A percentile compares a stretch with the other conserved stretches of the same genome.
These are phyloP conservation scores for Notodonta ziczac DNA, from an alignment of 2,888 invertebrate genomes.

Conservation along the genomic window DNA sequence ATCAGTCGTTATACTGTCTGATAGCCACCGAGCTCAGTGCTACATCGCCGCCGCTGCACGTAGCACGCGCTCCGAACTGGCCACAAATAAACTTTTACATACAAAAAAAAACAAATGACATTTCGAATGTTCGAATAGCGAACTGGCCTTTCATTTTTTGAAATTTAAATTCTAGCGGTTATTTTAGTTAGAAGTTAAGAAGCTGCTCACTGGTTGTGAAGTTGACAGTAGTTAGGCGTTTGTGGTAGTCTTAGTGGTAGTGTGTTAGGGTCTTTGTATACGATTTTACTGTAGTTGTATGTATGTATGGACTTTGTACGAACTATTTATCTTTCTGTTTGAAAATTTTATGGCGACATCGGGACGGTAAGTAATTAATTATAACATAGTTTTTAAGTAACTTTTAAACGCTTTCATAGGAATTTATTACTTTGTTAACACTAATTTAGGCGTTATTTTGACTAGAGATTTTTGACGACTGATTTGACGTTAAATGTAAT, in stretches of 20 bases:
- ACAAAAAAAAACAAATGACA: constrained; percentile 26
- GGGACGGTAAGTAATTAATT: constrained; percentile 36
- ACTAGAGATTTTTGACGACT: too few species aligned
- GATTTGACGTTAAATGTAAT: too few species aligned
- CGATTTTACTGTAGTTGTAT: constrained; percentile 40
- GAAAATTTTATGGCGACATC: constrained; percentile 23
- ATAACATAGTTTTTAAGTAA: neutral
- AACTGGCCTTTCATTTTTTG: constrained; percentile 19
- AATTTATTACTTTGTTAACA: too few species aligned
- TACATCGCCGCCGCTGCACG: constrained; percentile 61
- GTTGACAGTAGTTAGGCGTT: constrained; percentile 43
- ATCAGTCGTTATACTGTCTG: constrained; percentile 68
- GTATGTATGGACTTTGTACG: constrained; percentile 32
- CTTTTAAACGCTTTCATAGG: neutral
- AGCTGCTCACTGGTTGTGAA: constrained; percentile 65
- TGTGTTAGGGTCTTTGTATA: constrained; percentile 49
- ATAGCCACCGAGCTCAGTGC: constrained; percentile 70
- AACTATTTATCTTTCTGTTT: constrained; percentile 31
- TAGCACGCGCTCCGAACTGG: constrained; percentile 62
- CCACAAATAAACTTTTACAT: constrained; percentile 28
- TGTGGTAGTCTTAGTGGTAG: constrained; percentile 32
- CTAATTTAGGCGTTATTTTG: too few species aligned
- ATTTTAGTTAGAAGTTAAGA: constrained; percentile 37
- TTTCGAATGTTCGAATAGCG: constrained; percentile 26
- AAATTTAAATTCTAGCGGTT: constrained; percentile 19